A percentile compares a stretch with the other conserved stretches of the same genome.
Conservation (phyloP, 2,888 invertebrate species). For the Lydus trimaculatus region DNA sequence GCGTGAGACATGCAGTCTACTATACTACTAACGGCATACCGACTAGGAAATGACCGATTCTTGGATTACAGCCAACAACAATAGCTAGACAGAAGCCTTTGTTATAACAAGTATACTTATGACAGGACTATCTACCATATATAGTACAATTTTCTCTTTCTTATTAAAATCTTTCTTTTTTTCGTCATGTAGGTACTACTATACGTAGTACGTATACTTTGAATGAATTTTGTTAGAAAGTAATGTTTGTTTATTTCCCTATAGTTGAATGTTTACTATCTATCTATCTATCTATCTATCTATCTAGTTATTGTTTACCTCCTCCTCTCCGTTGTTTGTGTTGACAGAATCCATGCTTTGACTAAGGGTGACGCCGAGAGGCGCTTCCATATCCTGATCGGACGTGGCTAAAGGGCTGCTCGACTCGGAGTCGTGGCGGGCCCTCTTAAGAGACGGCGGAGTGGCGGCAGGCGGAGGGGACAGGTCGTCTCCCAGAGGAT, state of each 20-base stretch:
- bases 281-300: too few relatives aligned
- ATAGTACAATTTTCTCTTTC: too few relatives aligned
- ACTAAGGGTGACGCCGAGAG: conserved; percentile 81
- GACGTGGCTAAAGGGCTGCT: conserved; percentile 48
- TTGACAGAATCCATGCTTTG: conserved; percentile 99
- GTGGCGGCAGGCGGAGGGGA: conserved; percentile 57
- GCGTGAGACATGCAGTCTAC: conserved; percentile 38
- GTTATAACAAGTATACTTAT: neutral
- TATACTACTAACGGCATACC: conserved; percentile 13
- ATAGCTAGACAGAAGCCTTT: neutral
- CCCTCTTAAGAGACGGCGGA: conserved; percentile 58
- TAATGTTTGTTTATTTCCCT: neutral
- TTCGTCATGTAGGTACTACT: too few relatives aligned
- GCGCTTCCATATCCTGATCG: conserved; percentile 69
- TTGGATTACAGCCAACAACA: conserved; percentile 5
- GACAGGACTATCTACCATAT: neutral
- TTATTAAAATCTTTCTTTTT: too few relatives aligned
- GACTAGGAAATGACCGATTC: conserved; percentile 17
- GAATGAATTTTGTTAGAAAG: neutral
- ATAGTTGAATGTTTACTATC: neutral
- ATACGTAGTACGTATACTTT: too few relatives aligned
- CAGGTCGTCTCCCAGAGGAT: conserved; percentile 59
- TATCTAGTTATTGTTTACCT: conserved; percentile 71
- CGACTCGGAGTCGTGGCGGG: conserved; percentile 58
- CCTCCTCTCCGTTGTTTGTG: conserved; percentile 95